Conservation (phyloP, 2,113 vertebrate genomes). For the Laterallus jamaicensis region DNA sequence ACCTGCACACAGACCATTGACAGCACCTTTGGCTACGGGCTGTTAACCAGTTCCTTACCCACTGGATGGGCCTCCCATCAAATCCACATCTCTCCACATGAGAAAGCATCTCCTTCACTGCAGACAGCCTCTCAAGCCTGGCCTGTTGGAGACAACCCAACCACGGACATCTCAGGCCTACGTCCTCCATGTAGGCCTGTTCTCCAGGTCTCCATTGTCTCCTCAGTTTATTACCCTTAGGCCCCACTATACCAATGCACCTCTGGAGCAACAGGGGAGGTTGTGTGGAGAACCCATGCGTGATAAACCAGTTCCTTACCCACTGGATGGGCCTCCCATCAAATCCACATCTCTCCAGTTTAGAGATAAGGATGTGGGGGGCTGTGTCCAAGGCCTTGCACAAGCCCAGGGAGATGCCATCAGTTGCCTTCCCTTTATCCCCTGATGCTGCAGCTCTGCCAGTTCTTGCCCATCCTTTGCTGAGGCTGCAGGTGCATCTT, state of each 20-base stretch:
- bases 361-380: no score
- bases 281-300: neutral
- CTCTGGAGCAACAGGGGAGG: accelerated
- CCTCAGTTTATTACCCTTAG: neutral
- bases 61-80: no score
- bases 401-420: no score
- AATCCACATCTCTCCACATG: neutral
- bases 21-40: no score
- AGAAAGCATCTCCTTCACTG: neutral
- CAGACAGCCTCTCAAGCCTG: accelerated
- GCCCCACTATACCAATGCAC: accelerated
- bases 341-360: no score
- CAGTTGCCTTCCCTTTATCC: no score
- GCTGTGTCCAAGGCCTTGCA: no score
- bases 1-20: no score
- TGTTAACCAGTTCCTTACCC: no score
- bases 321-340: no score
- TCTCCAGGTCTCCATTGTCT: neutral
- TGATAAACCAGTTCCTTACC: neutral
- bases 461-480: neutral
- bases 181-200: neutral
- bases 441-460: no score
- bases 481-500: neutral
- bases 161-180: neutral
- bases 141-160: neutral